Evolutionary conservation across 2,797 vertebrate genomes (phyloP).

Genomic region (Pterois miles): DNA sequence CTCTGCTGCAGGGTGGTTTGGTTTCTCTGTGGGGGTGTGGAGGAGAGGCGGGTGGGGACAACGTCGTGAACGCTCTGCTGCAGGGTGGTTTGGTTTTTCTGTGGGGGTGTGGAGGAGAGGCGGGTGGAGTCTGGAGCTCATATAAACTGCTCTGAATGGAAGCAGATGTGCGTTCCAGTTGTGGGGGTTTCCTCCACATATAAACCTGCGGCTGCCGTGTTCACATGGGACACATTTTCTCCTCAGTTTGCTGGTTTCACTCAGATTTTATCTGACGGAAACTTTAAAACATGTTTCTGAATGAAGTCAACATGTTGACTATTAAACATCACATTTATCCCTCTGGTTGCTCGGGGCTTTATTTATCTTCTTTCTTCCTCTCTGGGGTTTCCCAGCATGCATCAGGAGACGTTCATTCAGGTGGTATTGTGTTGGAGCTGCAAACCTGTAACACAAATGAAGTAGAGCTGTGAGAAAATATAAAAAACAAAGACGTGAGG

Average conservation of each 20-base stretch:
- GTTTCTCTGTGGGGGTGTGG: too few relatives aligned
- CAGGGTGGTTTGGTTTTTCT: conserved; percentile 31
- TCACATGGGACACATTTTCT: too few relatives aligned
- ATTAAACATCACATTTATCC: too few relatives aligned
- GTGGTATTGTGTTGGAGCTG: not conserved
- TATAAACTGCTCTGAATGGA: conserved; percentile 43
- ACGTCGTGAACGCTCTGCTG: too few relatives aligned
- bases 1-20: too few relatives aligned
- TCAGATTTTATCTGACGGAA: too few relatives aligned
- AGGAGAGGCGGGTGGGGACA: too few relatives aligned
- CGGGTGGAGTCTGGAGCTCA: conserved; percentile 27
- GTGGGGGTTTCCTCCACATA: conserved; percentile 23
- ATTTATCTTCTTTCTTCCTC: not conserved
- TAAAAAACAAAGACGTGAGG: too few relatives aligned
- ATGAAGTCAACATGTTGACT: not conserved
- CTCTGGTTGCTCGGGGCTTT: too few relatives aligned
- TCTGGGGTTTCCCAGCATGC: not conserved
- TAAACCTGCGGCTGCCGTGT: not conserved
- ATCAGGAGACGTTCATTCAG: not conserved
- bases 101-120: conserved; percentile 13
- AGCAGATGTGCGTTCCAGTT: conserved; percentile 46
- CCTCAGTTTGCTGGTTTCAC: too few relatives aligned
- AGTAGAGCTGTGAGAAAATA: too few relatives aligned
- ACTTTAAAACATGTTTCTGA: not conserved
- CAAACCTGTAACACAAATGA: not conserved